Base-by-base conservation (phyloP, 2,797 vertebrate genomes). In the Agapornis canus region DNA sequence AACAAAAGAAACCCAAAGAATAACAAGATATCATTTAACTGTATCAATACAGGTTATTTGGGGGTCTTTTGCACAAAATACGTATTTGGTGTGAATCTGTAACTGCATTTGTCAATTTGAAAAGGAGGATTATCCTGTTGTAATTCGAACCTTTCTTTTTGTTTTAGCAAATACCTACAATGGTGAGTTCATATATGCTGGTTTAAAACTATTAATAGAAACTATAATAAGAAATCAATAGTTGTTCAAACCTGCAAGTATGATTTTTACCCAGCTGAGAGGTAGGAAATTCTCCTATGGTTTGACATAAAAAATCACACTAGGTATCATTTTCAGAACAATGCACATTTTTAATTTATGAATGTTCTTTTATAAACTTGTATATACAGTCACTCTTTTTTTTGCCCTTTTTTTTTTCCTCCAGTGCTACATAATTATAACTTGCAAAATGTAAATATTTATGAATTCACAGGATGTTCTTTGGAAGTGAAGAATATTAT, bases 371-470 rank as follows among this genome's bases (percentile, higher is more conserved):
- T 98, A 96, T 95, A 96, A 97, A 97, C 94, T 96, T 96, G 87
- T 86, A 96, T 98, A 91, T 94, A 96, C 80, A 98, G 94, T 91
- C 94, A 78, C 82, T 92, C 93, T 96, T 94, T 82, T 82, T 16
- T 92, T 5, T 25, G 14, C 22, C 13, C 66, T 70, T 35, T 89
- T 82, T 95, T 93, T 96, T 93, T 75, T 49, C 77, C 77, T 93
- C 82, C 80, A 96, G 92, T 96, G 97, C 96, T 97, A 97, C 97
- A 98, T 98, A 98, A 98, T 98, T 98, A 98, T 98, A 98, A 97
- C 97, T 98, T 98, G 96, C 95, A 98, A 98, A 97, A 97, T 97
- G 97, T 98, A 98, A 98, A 98, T 98, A 98, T 98, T 98, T 98
- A 98, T 98, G 98, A 98, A 98, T 98, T 98, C 97, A 98, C 97